Conservation (phyloP, 2,797 vertebrate genomes). For the Mormyrops boulengeri region DNA sequence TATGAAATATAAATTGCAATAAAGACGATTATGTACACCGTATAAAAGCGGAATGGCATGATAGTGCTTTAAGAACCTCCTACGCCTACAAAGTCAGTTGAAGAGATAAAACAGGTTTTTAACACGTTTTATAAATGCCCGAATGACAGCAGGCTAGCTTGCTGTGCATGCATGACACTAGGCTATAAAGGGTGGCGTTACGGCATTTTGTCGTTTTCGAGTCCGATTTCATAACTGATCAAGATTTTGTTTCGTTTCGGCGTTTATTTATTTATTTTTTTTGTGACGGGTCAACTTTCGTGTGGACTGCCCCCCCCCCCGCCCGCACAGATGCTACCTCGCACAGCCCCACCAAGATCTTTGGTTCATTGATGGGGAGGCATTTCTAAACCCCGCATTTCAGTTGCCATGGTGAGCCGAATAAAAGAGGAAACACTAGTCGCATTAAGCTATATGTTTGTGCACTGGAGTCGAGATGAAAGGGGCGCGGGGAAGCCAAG, state of each 20-base stretch:
- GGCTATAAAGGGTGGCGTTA: not conserved
- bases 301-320: slow-evolving; percentile 52
- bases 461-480: slow-evolving; percentile 98
- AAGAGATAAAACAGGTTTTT: slow-evolving; percentile 5
- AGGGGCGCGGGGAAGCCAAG: slow-evolving; percentile 70
- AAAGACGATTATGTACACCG: not conserved
- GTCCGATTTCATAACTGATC: slow-evolving; percentile 1
- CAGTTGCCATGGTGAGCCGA: slow-evolving; percentile 96
- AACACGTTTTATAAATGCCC: slow-evolving; percentile 1
- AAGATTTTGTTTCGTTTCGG: slow-evolving; percentile 46
- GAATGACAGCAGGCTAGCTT: slow-evolving; percentile 20
- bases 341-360: slow-evolving; percentile 76
- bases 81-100: not conserved
- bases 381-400: slow-evolving; percentile 90
- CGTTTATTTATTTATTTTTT: slow-evolving; percentile 32
- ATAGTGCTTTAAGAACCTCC: not conserved
- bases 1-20: not conserved
- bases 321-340: slow-evolving; percentile 75
- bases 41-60: not conserved
- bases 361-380: slow-evolving; percentile 86
- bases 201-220: not conserved
- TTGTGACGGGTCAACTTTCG: slow-evolving; percentile 79
- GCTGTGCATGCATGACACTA: slow-evolving; percentile 25
- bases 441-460: slow-evolving; percentile 99
- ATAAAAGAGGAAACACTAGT: slow-evolving; percentile 93